Evolutionary conservation across 2,888 invertebrate species (phyloP), one percentile per base, ranked within the genome.

Genomic region (Ectemnius cavifrons): DNA sequence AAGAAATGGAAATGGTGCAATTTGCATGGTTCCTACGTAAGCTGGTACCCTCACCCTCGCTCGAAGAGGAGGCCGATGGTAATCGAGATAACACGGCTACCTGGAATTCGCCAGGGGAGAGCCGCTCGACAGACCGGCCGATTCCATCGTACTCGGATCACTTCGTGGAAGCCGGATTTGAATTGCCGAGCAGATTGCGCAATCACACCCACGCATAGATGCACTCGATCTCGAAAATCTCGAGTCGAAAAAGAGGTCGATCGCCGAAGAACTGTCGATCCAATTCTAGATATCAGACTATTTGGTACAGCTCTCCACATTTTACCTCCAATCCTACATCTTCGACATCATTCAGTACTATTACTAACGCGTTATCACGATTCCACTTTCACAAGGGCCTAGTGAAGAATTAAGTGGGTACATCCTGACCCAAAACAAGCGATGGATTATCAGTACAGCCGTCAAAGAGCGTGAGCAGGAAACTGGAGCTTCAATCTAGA

Each of bases 1-100:
- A 75, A 80, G 74, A 79, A 81, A 83, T 85, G 85, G 84, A 85
- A 83, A 83, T 83, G 79, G 81, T 76, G 71, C 73, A 78, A 83
- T 83, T 83, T 83, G 79, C 82, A 83, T 79, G 71, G 68, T 70
- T 60, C 63, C 73, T 37, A 37, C 37, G 37, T 37, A 37, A 62
- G 67, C 63, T 11, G n/a, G 67, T 67, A 70, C 71, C 67, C 78
- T 63, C 60, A n/a, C 69, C 66, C 69, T 67, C 79, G 56, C 69
- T 61, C 67, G 28, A 73, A 3, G 23, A 23, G 23, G 70, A 68
- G 71, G 73, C 73, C 74, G 78, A 77, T 77, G 66, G 74, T 73
- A 75, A 82, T 82, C 83, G 75, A 81, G 82, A 82, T 82, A 82
- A 82, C 72, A 59, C 71, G 52, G 14, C 52, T 79, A 69, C 83